Evolutionary conservation across 2,888 invertebrate species (phyloP).

Genomic region (Pseudococcus viburni): DNA sequence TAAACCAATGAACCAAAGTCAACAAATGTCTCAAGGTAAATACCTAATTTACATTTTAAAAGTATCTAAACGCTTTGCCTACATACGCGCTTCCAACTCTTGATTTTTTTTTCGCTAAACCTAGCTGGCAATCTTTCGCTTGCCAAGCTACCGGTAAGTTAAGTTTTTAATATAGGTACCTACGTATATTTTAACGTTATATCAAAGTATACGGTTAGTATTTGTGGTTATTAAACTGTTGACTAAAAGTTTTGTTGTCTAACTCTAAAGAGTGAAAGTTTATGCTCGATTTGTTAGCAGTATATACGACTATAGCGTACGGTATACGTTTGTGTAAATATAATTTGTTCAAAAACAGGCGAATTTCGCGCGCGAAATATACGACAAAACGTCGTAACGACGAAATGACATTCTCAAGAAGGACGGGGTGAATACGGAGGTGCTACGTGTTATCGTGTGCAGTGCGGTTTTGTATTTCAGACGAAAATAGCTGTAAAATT

Average conservation of each 20-base stretch:
- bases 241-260: slow-evolving; percentile 34
- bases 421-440: background rate
- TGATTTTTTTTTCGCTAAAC: background rate
- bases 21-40: slow-evolving; percentile 55
- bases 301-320: background rate
- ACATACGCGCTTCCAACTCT: background rate
- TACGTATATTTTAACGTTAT: slow-evolving; percentile 22
- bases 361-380: slow-evolving; percentile 30
- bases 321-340: slow-evolving; percentile 30
- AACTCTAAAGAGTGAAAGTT: slow-evolving; percentile 32
- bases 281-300: slow-evolving; percentile 41
- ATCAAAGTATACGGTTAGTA: slow-evolving; percentile 52
- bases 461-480: slow-evolving; percentile 53
- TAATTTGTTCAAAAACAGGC: slow-evolving; percentile 52
- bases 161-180: slow-evolving; percentile 9
- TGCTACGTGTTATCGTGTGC: slow-evolving; percentile 17
- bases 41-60: slow-evolving; percentile 2
- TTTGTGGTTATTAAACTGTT: slow-evolving; percentile 52
- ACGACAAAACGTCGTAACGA: slow-evolving; percentile 54
- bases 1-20: slow-evolving; percentile 53
- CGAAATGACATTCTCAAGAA: slow-evolving; percentile 56
- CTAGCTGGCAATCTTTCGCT: background rate
- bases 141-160: slow-evolving; percentile 9
- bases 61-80: background rate
- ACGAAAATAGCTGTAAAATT: slow-evolving; percentile 52